phyloP scores from a whole-genome alignment of 2,888 invertebrate species.

The Rhingia campestris region DNA sequence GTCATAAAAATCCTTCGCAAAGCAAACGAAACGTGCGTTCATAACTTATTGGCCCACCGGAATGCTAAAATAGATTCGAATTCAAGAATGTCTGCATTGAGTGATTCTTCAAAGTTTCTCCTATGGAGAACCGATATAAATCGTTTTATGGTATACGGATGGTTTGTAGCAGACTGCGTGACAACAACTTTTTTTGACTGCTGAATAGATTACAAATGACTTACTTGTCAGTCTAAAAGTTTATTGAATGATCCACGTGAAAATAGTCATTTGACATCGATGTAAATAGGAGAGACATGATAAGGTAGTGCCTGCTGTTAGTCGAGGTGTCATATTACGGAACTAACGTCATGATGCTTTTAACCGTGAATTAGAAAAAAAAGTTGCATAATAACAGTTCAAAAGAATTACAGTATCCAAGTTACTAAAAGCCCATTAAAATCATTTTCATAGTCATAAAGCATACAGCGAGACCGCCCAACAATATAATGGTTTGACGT shows the following conservation, averaged over 20 bases:
- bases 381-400: not conserved
- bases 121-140: slow-evolving; percentile 34
- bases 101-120: slow-evolving; percentile 7
- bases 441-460: slow-evolving; percentile 28
- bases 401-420: slow-evolving; percentile 4
- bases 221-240: slow-evolving; percentile 37
- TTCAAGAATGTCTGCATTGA: slow-evolving; percentile 27
- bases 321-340: slow-evolving; percentile 16
- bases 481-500: slow-evolving; percentile 41
- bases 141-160: slow-evolving; percentile 16
- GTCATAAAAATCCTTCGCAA: slow-evolving; percentile 37
- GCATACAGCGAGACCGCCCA: slow-evolving; percentile 27
- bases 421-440: slow-evolving; percentile 48
- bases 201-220: slow-evolving; percentile 48
- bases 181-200: slow-evolving; percentile 25
- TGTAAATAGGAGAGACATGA: slow-evolving; percentile 18
- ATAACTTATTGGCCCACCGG: not conserved
- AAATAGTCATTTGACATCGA: slow-evolving; percentile 15
- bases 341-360: slow-evolving; percentile 40
- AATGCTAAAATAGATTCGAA: slow-evolving; percentile 45
- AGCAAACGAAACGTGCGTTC: slow-evolving; percentile 7
- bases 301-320: not conserved
- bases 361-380: slow-evolving; percentile 35
- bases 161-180: slow-evolving; percentile 14
- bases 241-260: slow-evolving; percentile 33